phyloP scores from a whole-genome alignment of 2,113 vertebrate genomes.

The Amazona vittata region DNA sequence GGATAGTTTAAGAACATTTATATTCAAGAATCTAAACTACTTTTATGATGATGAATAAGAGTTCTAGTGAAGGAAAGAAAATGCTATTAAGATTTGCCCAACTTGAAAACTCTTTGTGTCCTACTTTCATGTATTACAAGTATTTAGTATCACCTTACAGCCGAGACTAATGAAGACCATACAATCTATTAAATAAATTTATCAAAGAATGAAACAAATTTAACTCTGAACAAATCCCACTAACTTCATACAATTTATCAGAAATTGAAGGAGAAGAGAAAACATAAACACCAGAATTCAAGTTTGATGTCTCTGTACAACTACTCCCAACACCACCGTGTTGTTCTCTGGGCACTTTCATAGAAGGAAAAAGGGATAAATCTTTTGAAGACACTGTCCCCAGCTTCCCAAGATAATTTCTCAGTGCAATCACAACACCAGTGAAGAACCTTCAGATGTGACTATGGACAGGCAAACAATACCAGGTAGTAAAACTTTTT shows the following conservation, averaged over 20 bases:
- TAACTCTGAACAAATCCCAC: neutral
- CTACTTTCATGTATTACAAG: neutral
- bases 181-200: neutral
- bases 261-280: neutral
- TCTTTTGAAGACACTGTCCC: neutral
- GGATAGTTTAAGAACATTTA: neutral
- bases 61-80: neutral
- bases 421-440: neutral
- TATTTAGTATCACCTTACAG: neutral
- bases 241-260: neutral
- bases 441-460: neutral
- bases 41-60: neutral
- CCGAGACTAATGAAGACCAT: neutral
- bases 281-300: neutral
- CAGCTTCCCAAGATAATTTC: neutral
- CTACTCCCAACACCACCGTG: neutral
- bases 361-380: neutral
- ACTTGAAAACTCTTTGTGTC: neutral
- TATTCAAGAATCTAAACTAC: neutral
- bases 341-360: neutral
- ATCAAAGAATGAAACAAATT: neutral
- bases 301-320: neutral
- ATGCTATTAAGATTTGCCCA: neutral
- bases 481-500: neutral
- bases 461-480: neutral